These are phyloP conservation scores for Phalanger gymnotis DNA, from an alignment of 2,797 vertebrate genomes.

Conservation along the genomic window DNA sequence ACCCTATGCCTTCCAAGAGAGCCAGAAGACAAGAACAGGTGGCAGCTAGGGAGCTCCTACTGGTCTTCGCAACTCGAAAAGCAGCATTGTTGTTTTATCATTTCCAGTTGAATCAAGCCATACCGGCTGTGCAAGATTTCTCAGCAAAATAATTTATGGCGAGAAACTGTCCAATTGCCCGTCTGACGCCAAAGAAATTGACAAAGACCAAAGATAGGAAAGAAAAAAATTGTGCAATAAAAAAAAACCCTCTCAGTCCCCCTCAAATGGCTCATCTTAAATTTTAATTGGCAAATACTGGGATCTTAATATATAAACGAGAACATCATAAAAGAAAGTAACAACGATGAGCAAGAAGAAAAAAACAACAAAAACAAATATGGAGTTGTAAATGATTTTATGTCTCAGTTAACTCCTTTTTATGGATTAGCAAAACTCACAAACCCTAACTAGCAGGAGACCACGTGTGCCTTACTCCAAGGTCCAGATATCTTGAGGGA, in stretches of 20 bases:
- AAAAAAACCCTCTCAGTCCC: slow-evolving; percentile 18
- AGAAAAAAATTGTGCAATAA: slow-evolving; percentile 72
- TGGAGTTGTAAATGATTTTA: background rate
- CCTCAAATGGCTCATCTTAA: background rate
- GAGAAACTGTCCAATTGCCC: slow-evolving; percentile 67
- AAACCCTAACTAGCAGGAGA: background rate
- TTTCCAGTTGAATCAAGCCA: slow-evolving; percentile 61
- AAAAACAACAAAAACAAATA: background rate
- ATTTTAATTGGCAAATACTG: background rate
- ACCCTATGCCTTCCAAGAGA: slow-evolving; percentile 34
- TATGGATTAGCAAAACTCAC: background rate
- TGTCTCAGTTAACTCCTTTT: background rate
- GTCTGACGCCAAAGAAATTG: slow-evolving; percentile 68
- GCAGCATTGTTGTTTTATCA: slow-evolving; percentile 78
- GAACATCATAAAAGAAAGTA: background rate
- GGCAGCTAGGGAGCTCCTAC: slow-evolving; percentile 44
- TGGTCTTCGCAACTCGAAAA: slow-evolving; percentile 67
- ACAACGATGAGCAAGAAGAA: background rate
- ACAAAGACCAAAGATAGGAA: slow-evolving; percentile 67
- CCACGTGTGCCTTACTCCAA: background rate
- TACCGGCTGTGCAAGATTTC: slow-evolving; percentile 78
- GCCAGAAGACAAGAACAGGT: slow-evolving; percentile 14
- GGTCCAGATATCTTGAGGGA: background rate
- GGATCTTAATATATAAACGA: background rate
- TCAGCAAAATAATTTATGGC: slow-evolving; percentile 69